These are phyloP conservation scores for Vollenhovia emeryi DNA, from an alignment of 1,140 invertebrate species.

Conservation along the genomic window DNA sequence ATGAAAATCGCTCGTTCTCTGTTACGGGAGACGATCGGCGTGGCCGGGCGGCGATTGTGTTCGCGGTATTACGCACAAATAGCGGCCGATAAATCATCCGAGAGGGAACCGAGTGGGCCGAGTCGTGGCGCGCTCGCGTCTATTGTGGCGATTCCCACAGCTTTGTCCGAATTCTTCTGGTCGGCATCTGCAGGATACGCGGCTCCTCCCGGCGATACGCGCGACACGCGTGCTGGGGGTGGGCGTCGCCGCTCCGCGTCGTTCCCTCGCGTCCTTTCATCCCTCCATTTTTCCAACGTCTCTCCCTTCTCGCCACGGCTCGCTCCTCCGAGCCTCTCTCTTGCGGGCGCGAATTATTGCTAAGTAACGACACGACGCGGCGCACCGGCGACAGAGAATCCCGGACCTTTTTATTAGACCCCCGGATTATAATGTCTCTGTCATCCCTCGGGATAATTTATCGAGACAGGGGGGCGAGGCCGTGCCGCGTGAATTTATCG, in stretches of 20 bases:
- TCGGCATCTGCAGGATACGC: conserved; percentile 50
- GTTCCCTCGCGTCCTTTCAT: not conserved
- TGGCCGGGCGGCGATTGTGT: conserved; percentile 40
- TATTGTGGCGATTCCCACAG: conserved; percentile 63
- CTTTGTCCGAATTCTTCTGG: conserved; percentile 64
- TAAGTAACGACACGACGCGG: conserved; percentile 60
- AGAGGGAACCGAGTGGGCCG: conserved; percentile 44
- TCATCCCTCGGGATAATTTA: conserved; percentile 76
- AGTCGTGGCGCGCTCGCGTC: conserved; percentile 34
- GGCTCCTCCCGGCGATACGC: not conserved
- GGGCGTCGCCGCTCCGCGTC: not conserved
- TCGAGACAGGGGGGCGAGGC: conserved; percentile 58
- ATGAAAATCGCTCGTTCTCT: conserved; percentile 32
- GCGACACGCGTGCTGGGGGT: not conserved
- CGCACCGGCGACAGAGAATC: conserved; percentile 19
- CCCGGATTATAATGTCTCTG: conserved; percentile 77
- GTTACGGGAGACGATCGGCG: conserved; percentile 32
- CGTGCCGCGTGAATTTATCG: conserved; percentile 71
- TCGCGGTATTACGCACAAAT: conserved; percentile 67
- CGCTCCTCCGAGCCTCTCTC: not conserved
- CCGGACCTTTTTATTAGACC: conserved; percentile 69
- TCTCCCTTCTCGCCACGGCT: not conserved
- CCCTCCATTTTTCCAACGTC: not conserved
- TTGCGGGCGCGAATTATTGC: conserved; percentile 71
- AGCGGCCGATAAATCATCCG: conserved; percentile 68